phyloP scores from a whole-genome alignment of 1,140 invertebrate species.

The Drosophila serrata region DNA sequence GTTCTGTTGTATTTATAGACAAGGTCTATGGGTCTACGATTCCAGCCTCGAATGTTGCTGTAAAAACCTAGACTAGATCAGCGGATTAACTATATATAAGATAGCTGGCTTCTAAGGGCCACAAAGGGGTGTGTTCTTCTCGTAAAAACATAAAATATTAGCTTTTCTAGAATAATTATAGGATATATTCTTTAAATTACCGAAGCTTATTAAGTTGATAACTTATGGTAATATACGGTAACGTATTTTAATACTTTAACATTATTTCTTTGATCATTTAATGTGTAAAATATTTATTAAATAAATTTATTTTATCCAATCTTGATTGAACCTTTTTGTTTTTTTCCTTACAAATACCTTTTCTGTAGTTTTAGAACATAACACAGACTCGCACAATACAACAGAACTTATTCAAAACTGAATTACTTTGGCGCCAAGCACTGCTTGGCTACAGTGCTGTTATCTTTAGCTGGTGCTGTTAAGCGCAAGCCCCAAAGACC shows the following conservation, averaged over 20 bases:
- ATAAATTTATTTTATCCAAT: not conserved
- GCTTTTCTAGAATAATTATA: too few species aligned
- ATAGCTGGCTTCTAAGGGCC: not conserved
- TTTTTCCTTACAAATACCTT: not conserved
- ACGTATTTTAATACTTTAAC: too few species aligned
- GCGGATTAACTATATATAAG: not conserved
- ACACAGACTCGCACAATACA: too few species aligned
- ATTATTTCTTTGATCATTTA: too few species aligned
- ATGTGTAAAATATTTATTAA: not conserved
- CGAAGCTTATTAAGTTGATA: too few species aligned
- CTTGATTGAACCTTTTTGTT: not conserved
- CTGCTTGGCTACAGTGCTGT: not conserved
- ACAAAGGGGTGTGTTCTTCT: conserved; percentile 17
- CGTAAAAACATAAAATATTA: too few species aligned
- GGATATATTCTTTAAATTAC: too few species aligned
- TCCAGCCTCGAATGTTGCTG: conserved; percentile 5
- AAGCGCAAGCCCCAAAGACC: not conserved
- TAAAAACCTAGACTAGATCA: conserved; percentile 12
- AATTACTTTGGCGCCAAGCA: not conserved
- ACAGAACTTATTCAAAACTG: not conserved
- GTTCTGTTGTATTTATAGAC: conserved; percentile 50
- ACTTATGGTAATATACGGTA: too few species aligned
- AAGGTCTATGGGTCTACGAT: conserved; percentile 60
- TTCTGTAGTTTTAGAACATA: too few species aligned
- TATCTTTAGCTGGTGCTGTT: not conserved